Base-by-base conservation (phyloP, 2,113 vertebrate genomes). In the Blennius ocellaris region DNA sequence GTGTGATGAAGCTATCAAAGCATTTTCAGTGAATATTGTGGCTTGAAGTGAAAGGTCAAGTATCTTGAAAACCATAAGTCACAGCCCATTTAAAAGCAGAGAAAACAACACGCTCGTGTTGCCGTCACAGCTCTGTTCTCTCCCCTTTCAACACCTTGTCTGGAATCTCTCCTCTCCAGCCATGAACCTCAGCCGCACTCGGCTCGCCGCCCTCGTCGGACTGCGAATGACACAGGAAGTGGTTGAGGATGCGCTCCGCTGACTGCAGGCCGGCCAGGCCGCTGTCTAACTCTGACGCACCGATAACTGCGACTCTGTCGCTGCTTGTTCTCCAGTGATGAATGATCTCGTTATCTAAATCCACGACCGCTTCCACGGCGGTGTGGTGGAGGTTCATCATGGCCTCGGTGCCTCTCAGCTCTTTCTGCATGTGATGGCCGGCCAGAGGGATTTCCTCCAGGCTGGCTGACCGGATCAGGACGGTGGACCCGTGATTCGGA, bases 401-500 rank as follows among this genome's bases (percentile, higher is more conserved):
- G 76, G 89, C 92, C 77, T 86, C 90, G 1, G 87, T 92, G 54
- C 88, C 84, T 73, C 85, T 80, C 6, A 92, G 74, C 53, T 90
- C 89, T 51, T 89, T 69, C 8, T 85, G 82, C 69, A 70, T 50
- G 47, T 82, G 78, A 21, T 90, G 90, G 39, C 76, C 51, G 1
- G 70, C 72, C 11, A 85, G 62, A 30, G 89, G 78, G 45, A 94
- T 92, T 68, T 90, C 91, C 61, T 94, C 93, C 61, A 93, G 80
- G 76, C 94, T 94, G 3, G 92, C 85, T 5, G 93, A 94, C n/a
- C 93, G 82, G 12, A 90, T 76, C 56, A 91, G 85, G 63, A 93
- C 82, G 37, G 91, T 51, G 38, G 92, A 92, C 30, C 87, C 59
- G 0, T 80, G 40, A 36, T 66, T 87, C 7, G 78, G 62, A 67